A percentile compares a stretch with the other conserved stretches of the same genome.
These are phyloP conservation scores for Agrotis segetum DNA, from an alignment of 2,888 invertebrate genomes.

Conservation along the genomic window DNA sequence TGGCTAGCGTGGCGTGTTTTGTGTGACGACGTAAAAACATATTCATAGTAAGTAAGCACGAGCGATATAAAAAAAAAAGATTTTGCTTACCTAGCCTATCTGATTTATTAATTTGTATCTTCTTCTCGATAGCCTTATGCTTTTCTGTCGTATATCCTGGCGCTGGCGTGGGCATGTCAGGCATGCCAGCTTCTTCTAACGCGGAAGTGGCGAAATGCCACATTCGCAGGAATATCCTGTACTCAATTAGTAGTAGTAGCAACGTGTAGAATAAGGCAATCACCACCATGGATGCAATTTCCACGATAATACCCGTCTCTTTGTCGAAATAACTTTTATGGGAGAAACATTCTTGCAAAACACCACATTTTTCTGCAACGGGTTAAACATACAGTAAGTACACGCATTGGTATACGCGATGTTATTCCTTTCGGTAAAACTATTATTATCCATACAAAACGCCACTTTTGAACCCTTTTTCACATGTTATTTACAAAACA, in stretches of 20 bases:
- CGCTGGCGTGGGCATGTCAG: constrained; percentile 23
- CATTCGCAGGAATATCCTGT: constrained; percentile 71
- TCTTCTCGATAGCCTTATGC: constrained; percentile 70
- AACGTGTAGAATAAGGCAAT: constrained; percentile 71
- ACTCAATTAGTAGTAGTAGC: constrained; percentile 79
- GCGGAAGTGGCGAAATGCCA: constrained; percentile 62
- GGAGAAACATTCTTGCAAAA: constrained; percentile 80
- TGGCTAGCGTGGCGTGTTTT: too few species aligned
- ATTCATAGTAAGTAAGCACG: too few species aligned
- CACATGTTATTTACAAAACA: too few species aligned
- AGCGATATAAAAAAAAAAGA: neutral
- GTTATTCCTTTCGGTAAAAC: neutral
- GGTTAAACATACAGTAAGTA: neutral
- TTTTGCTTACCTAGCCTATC: constrained; percentile 6
- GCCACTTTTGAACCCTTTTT: neutral
- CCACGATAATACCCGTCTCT: constrained; percentile 73
- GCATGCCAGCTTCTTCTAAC: constrained; percentile 45
- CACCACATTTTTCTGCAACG: constrained; percentile 82
- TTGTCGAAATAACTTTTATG: constrained; percentile 72
- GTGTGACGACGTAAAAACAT: too few species aligned
- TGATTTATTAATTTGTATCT: constrained; percentile 59
- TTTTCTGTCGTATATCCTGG: constrained; percentile 71
- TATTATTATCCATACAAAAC: neutral
- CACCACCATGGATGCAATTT: constrained; percentile 72
- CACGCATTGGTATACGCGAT: neutral